Base-by-base conservation (phyloP, 2,888 invertebrate genomes). In the Agonopterix subpropinquella region DNA sequence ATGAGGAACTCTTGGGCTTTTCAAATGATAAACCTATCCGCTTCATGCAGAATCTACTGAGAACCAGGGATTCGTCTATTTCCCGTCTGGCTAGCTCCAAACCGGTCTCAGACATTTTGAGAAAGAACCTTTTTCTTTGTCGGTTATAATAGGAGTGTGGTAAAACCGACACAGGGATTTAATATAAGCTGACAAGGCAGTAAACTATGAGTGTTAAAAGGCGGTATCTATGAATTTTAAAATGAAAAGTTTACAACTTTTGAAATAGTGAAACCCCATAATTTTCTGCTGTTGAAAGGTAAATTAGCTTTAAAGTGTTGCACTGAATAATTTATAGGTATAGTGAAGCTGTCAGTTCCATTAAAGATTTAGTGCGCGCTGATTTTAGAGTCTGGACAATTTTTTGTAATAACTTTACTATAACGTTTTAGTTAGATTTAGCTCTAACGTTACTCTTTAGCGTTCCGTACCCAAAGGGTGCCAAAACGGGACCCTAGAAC, bases 1-100 rank as follows among this genome's bases (percentile, higher is more conserved):
- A 52, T 2, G 49, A 41, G 1, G 49, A 47, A 35, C 28, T 55
- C 36, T 56, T 59, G 2, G 62, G 51, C 35, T 57, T 52, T 36
- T 59, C 57, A 49, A 73, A 70, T 4, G 69, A 65, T 18, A 72
- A 51, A 1, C 73, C 74, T 11, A 74, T 64, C 35, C 57, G 57
- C 13, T 52, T 54, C 67, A 73, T 72, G 45, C 66, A 59, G 49
- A 65, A 69, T 44, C 50, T 58, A 51, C 67, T 59, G 2, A 73
- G 56, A 10, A 48, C 54, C 35, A 74, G 52, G 4, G 73, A 70
- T 49, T 58, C 56, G 10, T 57, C 56, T 36, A 74, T 73, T 62
- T 74, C 73, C 4, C 47, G 47, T 52, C 63, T 61, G 8, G 73
- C 70, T 35, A 52, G 50, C 15, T 57, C 53, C 44, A 48, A 28